These are phyloP conservation scores for Tenthredo mesomela DNA, from an alignment of 2,888 invertebrate genomes.

Conservation along the genomic window DNA sequence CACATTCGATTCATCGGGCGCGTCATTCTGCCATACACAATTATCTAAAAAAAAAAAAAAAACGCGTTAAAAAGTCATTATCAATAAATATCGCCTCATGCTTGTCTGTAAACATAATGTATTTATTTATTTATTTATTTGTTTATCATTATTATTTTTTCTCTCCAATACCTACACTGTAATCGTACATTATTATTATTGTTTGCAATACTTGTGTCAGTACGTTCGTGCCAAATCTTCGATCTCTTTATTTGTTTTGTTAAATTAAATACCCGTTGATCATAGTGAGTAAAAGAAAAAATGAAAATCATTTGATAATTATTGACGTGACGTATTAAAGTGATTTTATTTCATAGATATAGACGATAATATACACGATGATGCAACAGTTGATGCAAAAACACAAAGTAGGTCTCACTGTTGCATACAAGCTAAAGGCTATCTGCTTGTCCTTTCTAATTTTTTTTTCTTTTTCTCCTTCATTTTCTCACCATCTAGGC, in stretches of 20 bases:
- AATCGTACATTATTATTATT: slow-evolving; percentile 1
- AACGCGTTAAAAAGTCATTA: slow-evolving; percentile 4
- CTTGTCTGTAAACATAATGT: slow-evolving; percentile 17
- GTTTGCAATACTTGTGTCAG: background rate
- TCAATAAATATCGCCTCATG: background rate
- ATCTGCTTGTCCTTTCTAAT: slow-evolving; percentile 48
- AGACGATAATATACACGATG: slow-evolving; percentile 18
- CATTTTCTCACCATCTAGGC: background rate
- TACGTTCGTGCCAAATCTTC: background rate
- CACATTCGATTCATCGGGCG: slow-evolving; percentile 1
- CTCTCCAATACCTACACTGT: background rate
- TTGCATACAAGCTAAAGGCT: slow-evolving; percentile 40
- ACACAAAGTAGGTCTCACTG: slow-evolving; percentile 31
- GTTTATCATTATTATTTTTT: background rate
- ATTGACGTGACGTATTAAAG: background rate
- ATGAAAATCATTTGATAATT: background rate
- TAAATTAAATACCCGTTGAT: background rate
- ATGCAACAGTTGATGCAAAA: slow-evolving; percentile 47
- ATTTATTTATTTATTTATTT: background rate
- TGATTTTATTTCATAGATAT: background rate
- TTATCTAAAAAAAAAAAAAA: background rate
- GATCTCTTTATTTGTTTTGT: background rate
- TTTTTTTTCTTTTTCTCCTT: slow-evolving; percentile 38
- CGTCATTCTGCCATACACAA: background rate
- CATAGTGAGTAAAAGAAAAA: background rate